Evolutionary conservation across 2,888 invertebrate species (phyloP), one percentile per base, ranked within the genome.

Genomic region (Andrena flavipes): DNA sequence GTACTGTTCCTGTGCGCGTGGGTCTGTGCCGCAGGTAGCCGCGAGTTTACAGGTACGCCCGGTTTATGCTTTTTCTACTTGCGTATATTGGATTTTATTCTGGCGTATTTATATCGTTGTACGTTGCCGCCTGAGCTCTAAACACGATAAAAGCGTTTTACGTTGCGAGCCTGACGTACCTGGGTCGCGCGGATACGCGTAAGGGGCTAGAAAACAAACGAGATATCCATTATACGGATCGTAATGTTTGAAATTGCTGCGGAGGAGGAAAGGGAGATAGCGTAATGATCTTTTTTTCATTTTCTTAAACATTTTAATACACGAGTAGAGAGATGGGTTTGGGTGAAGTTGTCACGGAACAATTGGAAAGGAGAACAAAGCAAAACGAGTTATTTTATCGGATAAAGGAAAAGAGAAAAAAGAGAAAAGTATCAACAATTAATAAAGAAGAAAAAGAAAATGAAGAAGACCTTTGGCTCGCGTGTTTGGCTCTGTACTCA

Each of bases 61-160:
- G 62, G 72, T 73, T 64, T 60, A 76, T 78, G 63, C 67, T 76
- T 71, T 74, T 74, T 74, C 71, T 42, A 42, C 35, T 48, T 60
- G 30, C 84, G 67, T 84, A 84, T 77, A 77, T 84, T 75, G 80
- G 80, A 84, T 77, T 84, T 69, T 65, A 35, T 59, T 54, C 60
- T 13, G 23, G 67, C 62, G 76, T 77, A 71, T 78, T 84, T 82
- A 75, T 60, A 82, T 29, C 73, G 67, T 16, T 64, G 54, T 59
- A 62, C 60, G n/a, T 63, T 59, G 35, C 59, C 71, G 74, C 29
- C 56, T 59, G 42, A 68, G 63, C 75, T 71, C 29, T 29, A 26
- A 51, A 63, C 49, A n/a, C 69, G 62, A 82, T 56, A 71, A 76
- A 82, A 73, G 68, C 48, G 42, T 51, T 64, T 72, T 48, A 54